Conservation (phyloP, 2,888 invertebrate genomes). For the Mantis religiosa region DNA sequence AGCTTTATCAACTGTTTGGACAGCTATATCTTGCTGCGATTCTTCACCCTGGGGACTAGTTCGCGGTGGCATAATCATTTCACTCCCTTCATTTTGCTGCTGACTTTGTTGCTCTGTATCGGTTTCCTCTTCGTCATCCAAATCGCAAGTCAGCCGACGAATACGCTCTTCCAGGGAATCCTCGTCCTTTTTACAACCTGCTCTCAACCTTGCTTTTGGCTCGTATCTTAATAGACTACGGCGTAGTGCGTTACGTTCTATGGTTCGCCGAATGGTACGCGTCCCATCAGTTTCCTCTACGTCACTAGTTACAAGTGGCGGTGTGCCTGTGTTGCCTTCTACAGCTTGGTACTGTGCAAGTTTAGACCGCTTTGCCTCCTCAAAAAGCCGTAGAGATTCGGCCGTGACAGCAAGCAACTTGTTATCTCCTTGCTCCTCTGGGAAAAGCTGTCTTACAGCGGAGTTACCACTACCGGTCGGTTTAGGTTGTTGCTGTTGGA, state of each 20-base stretch:
- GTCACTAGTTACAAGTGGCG: slow-evolving; percentile 35
- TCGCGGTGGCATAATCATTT: slow-evolving; percentile 25
- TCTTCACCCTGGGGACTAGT: slow-evolving; percentile 32
- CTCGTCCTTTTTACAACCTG: slow-evolving; percentile 48
- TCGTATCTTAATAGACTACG: slow-evolving; percentile 68
- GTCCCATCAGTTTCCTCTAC: slow-evolving; percentile 35
- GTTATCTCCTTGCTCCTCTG: slow-evolving; percentile 45
- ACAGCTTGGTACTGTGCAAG: slow-evolving; percentile 40
- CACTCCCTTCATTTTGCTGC: slow-evolving; percentile 10
- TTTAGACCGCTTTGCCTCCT: slow-evolving; percentile 58
- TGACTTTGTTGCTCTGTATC: background rate
- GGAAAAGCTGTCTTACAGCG: slow-evolving; percentile 79
- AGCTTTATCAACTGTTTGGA: slow-evolving; percentile 18
- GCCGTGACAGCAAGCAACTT: slow-evolving; percentile 57
- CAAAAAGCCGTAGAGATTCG: slow-evolving; percentile 69
- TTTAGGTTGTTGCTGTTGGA: slow-evolving; percentile 39
- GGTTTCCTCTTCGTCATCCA: slow-evolving; percentile 59
- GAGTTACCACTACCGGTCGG: slow-evolving; percentile 57
- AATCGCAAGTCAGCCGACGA: slow-evolving; percentile 78
- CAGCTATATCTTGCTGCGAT: slow-evolving; percentile 17
- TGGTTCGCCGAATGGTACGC: slow-evolving; percentile 59
- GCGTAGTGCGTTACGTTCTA: slow-evolving; percentile 77
- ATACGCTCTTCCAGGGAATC: slow-evolving; percentile 82
- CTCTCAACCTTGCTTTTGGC: slow-evolving; percentile 49
- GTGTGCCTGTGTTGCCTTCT: slow-evolving; percentile 55